A percentile compares a stretch with the other conserved stretches of the same genome.
Evolutionary conservation across 2,797 vertebrate genomes (phyloP).

Genomic region (Rhinoraja longicauda): DNA sequence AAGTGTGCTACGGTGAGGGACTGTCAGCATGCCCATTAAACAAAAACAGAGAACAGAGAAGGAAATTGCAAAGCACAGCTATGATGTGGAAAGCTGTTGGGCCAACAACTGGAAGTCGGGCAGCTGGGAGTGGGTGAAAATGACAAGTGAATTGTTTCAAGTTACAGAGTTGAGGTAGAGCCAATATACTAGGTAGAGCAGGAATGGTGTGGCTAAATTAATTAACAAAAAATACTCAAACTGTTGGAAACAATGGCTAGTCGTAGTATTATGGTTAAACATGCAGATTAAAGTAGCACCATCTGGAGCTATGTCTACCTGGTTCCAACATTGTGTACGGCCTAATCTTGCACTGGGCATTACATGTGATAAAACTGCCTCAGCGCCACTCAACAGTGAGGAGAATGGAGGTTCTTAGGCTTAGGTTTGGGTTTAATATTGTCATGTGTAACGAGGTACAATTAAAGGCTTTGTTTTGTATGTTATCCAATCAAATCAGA

Average conservation of each 20-base stretch:
- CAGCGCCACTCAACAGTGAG: too few species aligned
- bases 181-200: background rate
- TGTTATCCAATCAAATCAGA: too few species aligned
- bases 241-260: background rate
- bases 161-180: background rate
- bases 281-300: too few species aligned
- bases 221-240: background rate
- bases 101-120: background rate
- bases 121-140: background rate
- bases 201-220: background rate
- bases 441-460: too few species aligned
- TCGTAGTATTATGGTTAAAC: too few species aligned
- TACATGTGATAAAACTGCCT: too few species aligned
- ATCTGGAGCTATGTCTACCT: too few species aligned
- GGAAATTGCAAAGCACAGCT: constrained; percentile 15
- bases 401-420: too few species aligned
- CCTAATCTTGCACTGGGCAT: too few species aligned
- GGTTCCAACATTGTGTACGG: too few species aligned
- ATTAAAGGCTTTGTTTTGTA: too few species aligned
- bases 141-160: background rate
- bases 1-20: constrained; percentile 14
- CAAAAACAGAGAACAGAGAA: constrained; percentile 6
- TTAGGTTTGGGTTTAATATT: too few species aligned
- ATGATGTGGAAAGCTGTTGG: background rate
- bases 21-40: constrained; percentile 18